These are phyloP conservation scores for Pimephales promelas DNA, from an alignment of 2,113 vertebrate genomes.

Conservation along the genomic window DNA sequence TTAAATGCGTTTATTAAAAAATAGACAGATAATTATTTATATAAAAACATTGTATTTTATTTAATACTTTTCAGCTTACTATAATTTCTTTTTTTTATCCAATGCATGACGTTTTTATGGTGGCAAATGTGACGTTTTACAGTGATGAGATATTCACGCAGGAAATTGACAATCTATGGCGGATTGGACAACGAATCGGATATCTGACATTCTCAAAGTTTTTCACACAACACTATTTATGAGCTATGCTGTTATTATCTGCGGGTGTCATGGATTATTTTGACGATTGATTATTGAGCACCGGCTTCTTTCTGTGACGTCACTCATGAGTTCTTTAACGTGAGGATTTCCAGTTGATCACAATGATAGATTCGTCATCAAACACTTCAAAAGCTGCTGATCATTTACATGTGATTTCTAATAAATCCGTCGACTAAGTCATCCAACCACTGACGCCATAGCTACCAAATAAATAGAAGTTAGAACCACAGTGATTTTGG, in stretches of 20 bases:
- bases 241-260: neutral
- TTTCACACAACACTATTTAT: neutral
- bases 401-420: neutral
- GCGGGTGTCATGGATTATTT: neutral
- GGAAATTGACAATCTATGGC: slow-evolving; percentile 12
- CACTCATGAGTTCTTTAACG: neutral
- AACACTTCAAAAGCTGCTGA: neutral
- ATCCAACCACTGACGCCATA: neutral
- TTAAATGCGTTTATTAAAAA: neutral
- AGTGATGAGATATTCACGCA: slow-evolving; percentile 15
- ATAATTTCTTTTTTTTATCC: neutral
- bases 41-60: too few species aligned
- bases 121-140: neutral
- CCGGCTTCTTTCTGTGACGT: neutral
- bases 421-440: neutral
- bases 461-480: neutral
- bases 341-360: neutral
- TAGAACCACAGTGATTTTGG: neutral
- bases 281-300: neutral
- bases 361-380: neutral
- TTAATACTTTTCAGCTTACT: neutral
- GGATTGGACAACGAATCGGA: neutral
- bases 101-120: neutral
- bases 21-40: neutral
- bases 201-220: neutral